Conservation (phyloP, 2,888 invertebrate genomes). For the Epirrita christyi region DNA sequence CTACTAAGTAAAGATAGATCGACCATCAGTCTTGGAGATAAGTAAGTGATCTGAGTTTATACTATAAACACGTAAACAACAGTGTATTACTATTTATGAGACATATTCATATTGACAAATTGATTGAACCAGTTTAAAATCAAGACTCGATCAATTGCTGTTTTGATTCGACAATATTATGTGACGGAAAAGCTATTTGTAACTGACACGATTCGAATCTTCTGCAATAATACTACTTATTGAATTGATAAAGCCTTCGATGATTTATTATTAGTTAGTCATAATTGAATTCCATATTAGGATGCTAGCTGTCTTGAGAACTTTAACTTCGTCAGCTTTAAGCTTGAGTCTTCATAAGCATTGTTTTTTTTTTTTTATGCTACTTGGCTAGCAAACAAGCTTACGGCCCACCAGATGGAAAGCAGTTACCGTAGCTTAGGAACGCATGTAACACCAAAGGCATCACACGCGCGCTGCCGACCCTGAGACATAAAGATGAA, state of each 20-base stretch:
- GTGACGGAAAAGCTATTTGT: slow-evolving; percentile 22
- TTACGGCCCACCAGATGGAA: too few relatives aligned
- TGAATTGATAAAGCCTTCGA: slow-evolving; percentile 12
- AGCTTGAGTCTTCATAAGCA: too few relatives aligned
- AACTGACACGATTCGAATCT: slow-evolving; percentile 14
- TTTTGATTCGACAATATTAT: slow-evolving; percentile 28
- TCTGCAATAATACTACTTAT: slow-evolving; percentile 18
- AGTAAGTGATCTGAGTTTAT: slow-evolving; percentile 36
- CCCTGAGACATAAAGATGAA: too few relatives aligned
- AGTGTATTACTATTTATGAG: slow-evolving; percentile 16
- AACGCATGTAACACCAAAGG: too few relatives aligned
- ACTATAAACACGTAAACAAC: slow-evolving; percentile 32
- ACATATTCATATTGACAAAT: slow-evolving; percentile 31
- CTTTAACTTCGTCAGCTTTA: too few relatives aligned
- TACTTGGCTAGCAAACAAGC: too few relatives aligned
- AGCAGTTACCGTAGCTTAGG: too few relatives aligned
- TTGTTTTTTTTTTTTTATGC: too few relatives aligned
- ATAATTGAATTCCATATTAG: background rate
- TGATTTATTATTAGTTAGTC: background rate
- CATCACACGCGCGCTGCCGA: too few relatives aligned
- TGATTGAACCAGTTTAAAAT: slow-evolving; percentile 28
- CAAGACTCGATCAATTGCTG: slow-evolving; percentile 27
- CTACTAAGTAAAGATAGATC: slow-evolving; percentile 60
- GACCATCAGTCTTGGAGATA: slow-evolving; percentile 68
- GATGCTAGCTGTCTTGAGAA: background rate